phyloP scores from a whole-genome alignment of 2,113 vertebrate genomes.

The Henicopernis longicauda region DNA sequence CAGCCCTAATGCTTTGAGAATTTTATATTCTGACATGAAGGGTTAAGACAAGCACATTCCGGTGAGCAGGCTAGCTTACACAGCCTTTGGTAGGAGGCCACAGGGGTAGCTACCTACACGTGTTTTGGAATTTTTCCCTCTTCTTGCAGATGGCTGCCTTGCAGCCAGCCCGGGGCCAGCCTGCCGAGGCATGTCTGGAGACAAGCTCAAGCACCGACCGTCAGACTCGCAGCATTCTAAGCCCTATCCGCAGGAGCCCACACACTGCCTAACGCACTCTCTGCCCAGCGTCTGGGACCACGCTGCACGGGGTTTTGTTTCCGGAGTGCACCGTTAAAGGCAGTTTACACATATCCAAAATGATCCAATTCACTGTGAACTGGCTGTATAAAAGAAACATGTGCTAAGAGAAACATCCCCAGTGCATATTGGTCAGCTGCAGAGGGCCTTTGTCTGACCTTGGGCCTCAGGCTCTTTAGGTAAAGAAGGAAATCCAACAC shows the following conservation, averaged over 20 bases:
- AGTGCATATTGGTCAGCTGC: not conserved
- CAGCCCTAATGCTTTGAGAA: not conserved
- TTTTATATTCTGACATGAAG: not conserved
- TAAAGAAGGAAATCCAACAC: not conserved
- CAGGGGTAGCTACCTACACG: not conserved
- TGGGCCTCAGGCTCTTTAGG: not conserved
- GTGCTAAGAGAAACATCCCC: not conserved
- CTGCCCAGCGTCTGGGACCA: not conserved
- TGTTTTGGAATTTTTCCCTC: not conserved
- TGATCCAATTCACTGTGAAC: not conserved
- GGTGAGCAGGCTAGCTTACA: not conserved
- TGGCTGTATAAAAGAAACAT: not conserved
- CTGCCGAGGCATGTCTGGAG: accelerated
- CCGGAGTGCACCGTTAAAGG: not conserved
- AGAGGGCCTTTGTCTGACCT: not conserved
- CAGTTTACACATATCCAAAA: not conserved
- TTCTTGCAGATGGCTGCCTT: not conserved
- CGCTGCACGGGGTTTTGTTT: not conserved
- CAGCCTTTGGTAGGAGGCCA: not conserved
- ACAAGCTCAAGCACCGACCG: accelerated
- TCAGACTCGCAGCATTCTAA: not conserved
- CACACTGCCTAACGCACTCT: accelerated
- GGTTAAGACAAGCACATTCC: not conserved
- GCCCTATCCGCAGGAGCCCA: not conserved
- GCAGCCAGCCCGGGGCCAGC: not conserved